Conservation (phyloP, 1,140 invertebrate species). For the Drosophila orosa region DNA sequence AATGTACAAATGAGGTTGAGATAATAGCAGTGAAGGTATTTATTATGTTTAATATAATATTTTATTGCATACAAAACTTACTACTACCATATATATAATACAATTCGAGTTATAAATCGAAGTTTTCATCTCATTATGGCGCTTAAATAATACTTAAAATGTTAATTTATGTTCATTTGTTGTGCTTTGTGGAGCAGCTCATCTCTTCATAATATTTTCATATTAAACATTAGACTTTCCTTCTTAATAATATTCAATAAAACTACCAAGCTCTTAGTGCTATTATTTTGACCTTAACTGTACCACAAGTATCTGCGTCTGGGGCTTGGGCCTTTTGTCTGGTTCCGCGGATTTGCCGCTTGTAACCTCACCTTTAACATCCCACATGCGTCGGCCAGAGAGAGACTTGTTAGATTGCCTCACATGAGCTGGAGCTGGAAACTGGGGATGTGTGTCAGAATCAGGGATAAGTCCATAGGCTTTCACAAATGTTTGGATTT, state of each 20-base stretch:
- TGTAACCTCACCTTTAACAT: constrained; percentile 83
- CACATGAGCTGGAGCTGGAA: constrained; percentile 35
- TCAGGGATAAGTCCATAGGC: constrained; percentile 11
- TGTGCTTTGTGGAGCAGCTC: too few relatives aligned
- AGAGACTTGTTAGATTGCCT: constrained; percentile 63
- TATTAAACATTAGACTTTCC: too few relatives aligned
- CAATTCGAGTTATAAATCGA: too few relatives aligned
- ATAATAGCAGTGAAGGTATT: neutral
- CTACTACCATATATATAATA: too few relatives aligned
- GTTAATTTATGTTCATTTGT: too few relatives aligned
- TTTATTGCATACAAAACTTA: too few relatives aligned
- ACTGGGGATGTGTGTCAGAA: constrained; percentile 16
- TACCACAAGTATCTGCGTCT: constrained; percentile 10
- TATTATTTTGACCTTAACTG: neutral
- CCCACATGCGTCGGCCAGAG: constrained; percentile 77
- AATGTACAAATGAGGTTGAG: neutral
- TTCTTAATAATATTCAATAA: too few relatives aligned
- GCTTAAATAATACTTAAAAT: too few relatives aligned
- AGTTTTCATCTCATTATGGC: too few relatives aligned
- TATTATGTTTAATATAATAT: neutral
- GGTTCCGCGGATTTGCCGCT: constrained; percentile 47
- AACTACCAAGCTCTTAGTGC: too few relatives aligned
- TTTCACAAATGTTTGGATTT: neutral
- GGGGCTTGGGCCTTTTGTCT: constrained; percentile 61
- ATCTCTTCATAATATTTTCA: too few relatives aligned